A percentile compares a stretch with the other conserved stretches of the same genome.
Evolutionary conservation across 2,797 vertebrate species (phyloP).

Genomic region (Schizothorax lantsangensis): DNA sequence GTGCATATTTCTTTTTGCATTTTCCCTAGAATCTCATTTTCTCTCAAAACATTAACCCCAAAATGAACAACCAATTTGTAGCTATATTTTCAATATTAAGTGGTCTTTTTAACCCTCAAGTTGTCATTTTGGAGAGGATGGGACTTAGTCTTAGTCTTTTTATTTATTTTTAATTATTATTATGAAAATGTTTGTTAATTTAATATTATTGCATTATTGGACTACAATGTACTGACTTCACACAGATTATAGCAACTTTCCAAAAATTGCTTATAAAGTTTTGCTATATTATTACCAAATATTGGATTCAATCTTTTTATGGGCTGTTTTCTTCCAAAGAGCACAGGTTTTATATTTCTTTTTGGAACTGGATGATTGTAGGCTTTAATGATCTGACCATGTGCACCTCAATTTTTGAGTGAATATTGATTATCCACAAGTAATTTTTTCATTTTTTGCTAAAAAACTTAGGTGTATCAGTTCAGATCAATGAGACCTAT

Average conservation of each 20-base stretch:
- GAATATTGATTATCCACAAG: not conserved
- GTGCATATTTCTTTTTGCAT: slow-evolving; percentile 5
- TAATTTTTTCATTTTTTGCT: not conserved
- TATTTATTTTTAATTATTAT: not conserved
- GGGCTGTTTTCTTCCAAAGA: not conserved
- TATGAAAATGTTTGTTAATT: not conserved
- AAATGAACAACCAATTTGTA: not conserved
- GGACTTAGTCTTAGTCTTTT: not conserved
- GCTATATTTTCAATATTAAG: not conserved
- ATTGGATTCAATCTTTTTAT: not conserved
- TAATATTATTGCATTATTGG: not conserved
- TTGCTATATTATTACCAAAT: not conserved
- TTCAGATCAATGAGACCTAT: not conserved
- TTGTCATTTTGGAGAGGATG: not conserved
- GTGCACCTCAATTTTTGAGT: too few relatives aligned
- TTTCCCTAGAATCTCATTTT: not conserved
- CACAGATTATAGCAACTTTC: not conserved
- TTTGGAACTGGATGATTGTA: not conserved
- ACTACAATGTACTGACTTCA: not conserved
- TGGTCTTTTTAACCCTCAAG: not conserved
- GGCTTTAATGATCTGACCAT: too few relatives aligned
- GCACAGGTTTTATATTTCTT: not conserved
- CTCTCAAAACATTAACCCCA: not conserved
- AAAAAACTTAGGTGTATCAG: not conserved
- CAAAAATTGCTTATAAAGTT: not conserved